Evolutionary conservation across 2,113 vertebrate species (phyloP), one percentile per base, ranked within the genome.

Genomic region (Gallinago jamesoni): DNA sequence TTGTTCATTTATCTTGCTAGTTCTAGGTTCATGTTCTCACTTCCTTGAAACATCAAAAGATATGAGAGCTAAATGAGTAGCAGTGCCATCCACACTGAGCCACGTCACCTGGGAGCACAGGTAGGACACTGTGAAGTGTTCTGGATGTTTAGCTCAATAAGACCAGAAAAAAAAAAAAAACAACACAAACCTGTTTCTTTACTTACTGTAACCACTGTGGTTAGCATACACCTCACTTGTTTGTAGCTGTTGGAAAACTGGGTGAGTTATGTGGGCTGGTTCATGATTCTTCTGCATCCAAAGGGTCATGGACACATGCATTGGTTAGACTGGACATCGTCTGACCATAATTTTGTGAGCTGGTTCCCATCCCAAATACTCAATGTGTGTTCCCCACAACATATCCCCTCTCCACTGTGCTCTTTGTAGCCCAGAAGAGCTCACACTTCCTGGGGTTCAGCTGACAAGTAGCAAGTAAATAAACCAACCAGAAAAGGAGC

Each of bases 71-170:
- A 31, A 83, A 55, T 2, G 3, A 66, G 22, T 30, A 48, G 22
- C 37, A 37, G 31, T 77, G 45, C 10, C 63, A 48, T 70, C 63
- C 47, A 33, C 1, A 1, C 33, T 47, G 56, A 75, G 25, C 30
- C 37, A 57, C 0, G 0, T n/a, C 16, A 66, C n/a, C 12, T 60
- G 39, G 16, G 25, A 69, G 20, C 3, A 2, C n/a, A 50, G 14
- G 23, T n/a, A 66, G 39, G 63, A 45, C 30, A 59, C 39, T 43
- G 16, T 45, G 31, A 43, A 30, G 6, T 25, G n/a, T 70, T 72
- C 70, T 43, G 24, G 7, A 18, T 50, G 21, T 25, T 89, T 10
- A 50, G 50, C 1, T 0, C 17, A 59, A 50, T 12, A 41, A 72
- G 31, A 52, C 14, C 39, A n/a, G 56, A 7, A 64, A 81, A 27